phyloP scores from a whole-genome alignment of 2,113 vertebrate genomes.

The Morone saxatilis region DNA sequence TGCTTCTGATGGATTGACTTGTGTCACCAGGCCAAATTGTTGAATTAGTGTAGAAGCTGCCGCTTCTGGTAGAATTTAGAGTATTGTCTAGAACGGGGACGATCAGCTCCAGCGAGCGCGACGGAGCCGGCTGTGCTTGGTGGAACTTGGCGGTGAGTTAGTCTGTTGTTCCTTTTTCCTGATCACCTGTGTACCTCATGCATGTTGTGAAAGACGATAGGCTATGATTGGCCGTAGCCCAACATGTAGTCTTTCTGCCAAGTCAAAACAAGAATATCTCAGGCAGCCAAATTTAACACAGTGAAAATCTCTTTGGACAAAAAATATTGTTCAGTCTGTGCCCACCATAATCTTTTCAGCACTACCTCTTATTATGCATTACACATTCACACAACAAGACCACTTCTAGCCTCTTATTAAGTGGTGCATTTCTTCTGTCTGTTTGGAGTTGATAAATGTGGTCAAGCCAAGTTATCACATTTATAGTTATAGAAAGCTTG shows the following conservation, averaged over 20 bases:
- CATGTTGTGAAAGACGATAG: neutral
- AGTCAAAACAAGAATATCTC: neutral
- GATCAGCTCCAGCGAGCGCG: too few relatives aligned
- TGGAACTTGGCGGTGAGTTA: too few relatives aligned
- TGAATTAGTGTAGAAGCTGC: too few relatives aligned
- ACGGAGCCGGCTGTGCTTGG: too few relatives aligned
- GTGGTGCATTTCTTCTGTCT: slow-evolving; percentile 4
- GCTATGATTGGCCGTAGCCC: neutral
- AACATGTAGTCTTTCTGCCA: neutral
- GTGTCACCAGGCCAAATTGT: too few relatives aligned
- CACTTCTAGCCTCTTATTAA: neutral
- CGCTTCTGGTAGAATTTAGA: too few relatives aligned
- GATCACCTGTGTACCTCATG: neutral
- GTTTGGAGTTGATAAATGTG: slow-evolving; percentile 30
- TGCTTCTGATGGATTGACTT: too few relatives aligned
- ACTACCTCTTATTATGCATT: neutral
- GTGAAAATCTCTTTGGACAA: neutral
- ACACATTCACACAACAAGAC: slow-evolving; percentile 18
- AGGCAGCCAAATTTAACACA: slow-evolving; percentile 2
- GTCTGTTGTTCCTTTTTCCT: neutral
- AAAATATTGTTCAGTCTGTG: neutral
- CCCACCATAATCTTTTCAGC: neutral
- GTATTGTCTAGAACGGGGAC: too few relatives aligned
- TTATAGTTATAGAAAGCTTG: slow-evolving; percentile 18
- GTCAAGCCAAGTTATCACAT: slow-evolving; percentile 38